Evolutionary conservation across 2,888 invertebrate genomes (phyloP), one percentile per base, ranked within the genome.

Genomic region (Polyploca ridens): DNA sequence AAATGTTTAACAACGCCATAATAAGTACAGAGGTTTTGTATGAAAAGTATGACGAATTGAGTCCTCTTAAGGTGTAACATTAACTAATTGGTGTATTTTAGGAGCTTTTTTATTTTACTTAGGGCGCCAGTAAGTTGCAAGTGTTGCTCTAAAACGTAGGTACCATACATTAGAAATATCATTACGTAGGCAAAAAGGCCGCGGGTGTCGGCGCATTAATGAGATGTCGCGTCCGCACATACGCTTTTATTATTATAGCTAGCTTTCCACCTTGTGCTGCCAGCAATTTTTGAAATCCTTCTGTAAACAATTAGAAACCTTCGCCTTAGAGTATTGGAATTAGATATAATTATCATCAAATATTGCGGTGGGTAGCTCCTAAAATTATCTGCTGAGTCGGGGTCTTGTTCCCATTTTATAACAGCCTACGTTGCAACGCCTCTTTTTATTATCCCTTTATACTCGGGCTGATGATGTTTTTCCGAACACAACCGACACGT

Each of bases 181-280:
- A 73, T 76, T 74, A 76, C 64, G 72, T 44, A 33, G 63, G 58
- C 63, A 62, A 33, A 46, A 62, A 16, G 59, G 63, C 33, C 58
- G 58, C 60, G 66, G 71, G 68, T 82, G 82, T 61, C 73, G 63
- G 61, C 67, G 82, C 82, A 82, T 82, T 82, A 82, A 82, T 82
- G 81, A 82, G 79, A 64, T 63, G 61, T 61, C 41, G 61, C 27
- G 61, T 27, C 16, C 41, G 19, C 41, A 16, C 61, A 19, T 41
- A 27, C 14, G 44, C 41, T 44, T 16, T 61, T 41, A 33, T 61
- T 61, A 61, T 61, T 61, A 41, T 41, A 8, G 14, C 44, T 44
- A 61, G 54, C 54, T 54, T 54, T 54, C 54, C 7, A 54, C 54
- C 54, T 19, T 10, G 54, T 19, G 19, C 7, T 19, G 19, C 54